Percentiles rank a stretch among this genome's conserved stretches.
Evolutionary conservation across 1,140 invertebrate genomes (phyloP).

Genomic region (Trachelipus rathkii): DNA sequence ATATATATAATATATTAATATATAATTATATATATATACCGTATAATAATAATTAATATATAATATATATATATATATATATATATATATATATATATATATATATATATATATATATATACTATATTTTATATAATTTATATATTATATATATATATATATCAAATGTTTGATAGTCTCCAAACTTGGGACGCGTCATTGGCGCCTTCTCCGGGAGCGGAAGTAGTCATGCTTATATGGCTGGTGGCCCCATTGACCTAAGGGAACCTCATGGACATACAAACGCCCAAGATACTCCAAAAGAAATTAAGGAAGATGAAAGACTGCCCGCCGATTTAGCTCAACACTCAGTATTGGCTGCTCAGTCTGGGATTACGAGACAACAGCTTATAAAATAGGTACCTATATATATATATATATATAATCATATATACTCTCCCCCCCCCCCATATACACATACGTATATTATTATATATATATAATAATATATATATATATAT

Average conservation of each 20-base stretch:
- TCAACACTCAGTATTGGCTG: conserved; percentile 55
- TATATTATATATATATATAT: conserved; percentile 22
- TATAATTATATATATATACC: no score
- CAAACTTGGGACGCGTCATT: conserved; percentile 30
- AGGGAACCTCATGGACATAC: conserved; percentile 23
- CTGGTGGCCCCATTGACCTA: conserved; percentile 27
- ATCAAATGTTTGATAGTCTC: conserved; percentile 22
- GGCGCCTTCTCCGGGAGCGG: conserved; percentile 27
- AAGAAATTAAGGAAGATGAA: conserved; percentile 49
- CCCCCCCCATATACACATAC: no score
- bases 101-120: background rate
- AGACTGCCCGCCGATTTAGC: conserved; percentile 50
- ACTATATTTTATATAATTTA: background rate
- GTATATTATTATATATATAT: no score
- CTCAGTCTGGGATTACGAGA: conserved; percentile 73
- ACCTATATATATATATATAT: conserved; percentile 16
- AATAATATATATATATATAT: no score
- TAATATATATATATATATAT: background rate
- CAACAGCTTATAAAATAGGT: conserved; percentile 75
- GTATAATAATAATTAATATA: no score
- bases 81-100: conserved; percentile 25
- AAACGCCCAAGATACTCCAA: conserved; percentile 39
- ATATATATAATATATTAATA: no score
- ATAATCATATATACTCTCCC: no score
- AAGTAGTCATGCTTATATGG: conserved; percentile 42